These are phyloP conservation scores for Troides aeacus DNA, from an alignment of 2,888 invertebrate species.

Conservation along the genomic window DNA sequence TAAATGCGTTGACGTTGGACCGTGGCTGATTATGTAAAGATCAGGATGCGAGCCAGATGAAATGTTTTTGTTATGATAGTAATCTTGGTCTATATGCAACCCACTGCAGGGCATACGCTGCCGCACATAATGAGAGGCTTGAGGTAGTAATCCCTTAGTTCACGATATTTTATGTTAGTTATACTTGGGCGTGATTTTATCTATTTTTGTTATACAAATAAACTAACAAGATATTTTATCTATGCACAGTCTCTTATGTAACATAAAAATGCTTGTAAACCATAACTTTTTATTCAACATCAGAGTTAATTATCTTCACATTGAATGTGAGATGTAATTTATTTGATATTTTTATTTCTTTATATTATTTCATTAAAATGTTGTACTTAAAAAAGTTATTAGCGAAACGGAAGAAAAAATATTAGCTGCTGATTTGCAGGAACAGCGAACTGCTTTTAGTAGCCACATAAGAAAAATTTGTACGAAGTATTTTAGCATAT, in stretches of 20 bases:
- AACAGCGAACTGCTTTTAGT: too few species aligned
- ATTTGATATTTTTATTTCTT: too few species aligned
- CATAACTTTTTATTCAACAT: too few species aligned
- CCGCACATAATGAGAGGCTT: constrained; percentile 19
- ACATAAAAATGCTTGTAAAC: too few species aligned
- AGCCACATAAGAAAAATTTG: too few species aligned
- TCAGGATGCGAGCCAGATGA: constrained; percentile 10
- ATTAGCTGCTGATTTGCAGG: too few species aligned
- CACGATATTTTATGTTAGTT: constrained; percentile 12
- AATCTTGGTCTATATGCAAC: constrained; percentile 22
- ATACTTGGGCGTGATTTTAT: constrained; percentile 4
- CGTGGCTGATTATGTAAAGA: constrained; percentile 21
- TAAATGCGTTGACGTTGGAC: constrained; percentile 6
- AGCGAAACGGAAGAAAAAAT: too few species aligned
- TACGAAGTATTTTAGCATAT: too few species aligned
- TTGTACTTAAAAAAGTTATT: too few species aligned
- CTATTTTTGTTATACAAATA: constrained; percentile 10
- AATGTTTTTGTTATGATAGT: constrained; percentile 25
- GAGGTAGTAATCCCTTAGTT: constrained; percentile 4
- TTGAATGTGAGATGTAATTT: too few species aligned
- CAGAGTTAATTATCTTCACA: too few species aligned
- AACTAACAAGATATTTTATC: constrained; percentile 4
- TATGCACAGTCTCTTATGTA: not conserved
- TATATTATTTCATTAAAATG: too few species aligned
- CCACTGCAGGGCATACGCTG: constrained; percentile 21